Base-by-base conservation (phyloP, 2,797 vertebrate species). In the Psittacula derbiana region DNA sequence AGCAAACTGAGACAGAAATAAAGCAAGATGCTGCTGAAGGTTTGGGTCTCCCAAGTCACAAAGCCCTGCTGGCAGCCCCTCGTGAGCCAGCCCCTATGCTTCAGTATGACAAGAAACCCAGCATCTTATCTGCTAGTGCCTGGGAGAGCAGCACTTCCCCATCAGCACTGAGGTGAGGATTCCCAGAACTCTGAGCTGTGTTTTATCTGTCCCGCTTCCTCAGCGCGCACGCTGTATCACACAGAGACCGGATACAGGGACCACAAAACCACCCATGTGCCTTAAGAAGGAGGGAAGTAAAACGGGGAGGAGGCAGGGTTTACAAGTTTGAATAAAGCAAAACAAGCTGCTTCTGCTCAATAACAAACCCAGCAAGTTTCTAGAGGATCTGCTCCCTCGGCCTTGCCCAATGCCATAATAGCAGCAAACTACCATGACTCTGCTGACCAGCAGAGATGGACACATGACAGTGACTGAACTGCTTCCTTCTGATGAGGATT, bases 151-250 rank as follows among this genome's bases (percentile, higher is more conserved):
- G 0, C 90, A 41, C 90, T 92, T 95, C 92, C 96, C 86, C 88
- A 81, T 21, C 72, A 53, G 91, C 87, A 50, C 15, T 40, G 91
- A 73, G 90, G 83, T 49, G 86, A 95, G 89, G 92, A 95, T 97
- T 97, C 96, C 97, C 95, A 97, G 96, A 97, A 97, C 64, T 2
- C 86, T 0, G 40, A 95, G 88, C 93, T 73, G 0, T 36, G 90
- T 16, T 90, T 92, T 96, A 95, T 96, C 94, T 92, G 91, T 80
- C 69, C 93, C 25, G 52, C 96, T 80, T 87, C 93, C 86, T 95
- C 90, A 86, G 78, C 1, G 25, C 47, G 21, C 66, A 75, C 3
- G 18, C 67, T 52, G 81, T 88, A 88, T 93, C 91, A 60, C 92
- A 15, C 31, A 14, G 33, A 4, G 11, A 70, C 88, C 95, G 88